These are phyloP conservation scores for Pseudomyrmex cubaensis DNA, from an alignment of 1,140 invertebrate genomes.

Conservation along the genomic window DNA sequence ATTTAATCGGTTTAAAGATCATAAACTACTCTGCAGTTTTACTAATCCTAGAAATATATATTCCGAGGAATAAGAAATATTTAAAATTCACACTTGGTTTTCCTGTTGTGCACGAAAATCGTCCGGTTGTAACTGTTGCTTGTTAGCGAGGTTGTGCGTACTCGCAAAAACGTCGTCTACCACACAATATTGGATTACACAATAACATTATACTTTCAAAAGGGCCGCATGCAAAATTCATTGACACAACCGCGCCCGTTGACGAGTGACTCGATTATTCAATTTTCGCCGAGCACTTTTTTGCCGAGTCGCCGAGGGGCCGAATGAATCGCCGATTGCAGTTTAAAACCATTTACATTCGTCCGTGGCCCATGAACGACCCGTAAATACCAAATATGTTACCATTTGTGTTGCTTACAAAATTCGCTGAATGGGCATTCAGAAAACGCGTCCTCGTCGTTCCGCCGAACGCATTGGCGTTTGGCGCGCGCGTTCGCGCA, in stretches of 20 bases:
- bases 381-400: slow-evolving; percentile 52
- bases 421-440: slow-evolving; percentile 52
- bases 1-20: no score
- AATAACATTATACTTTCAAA: slow-evolving; percentile 63
- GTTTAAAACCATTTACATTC: slow-evolving; percentile 59
- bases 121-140: slow-evolving; percentile 30
- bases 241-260: slow-evolving; percentile 56
- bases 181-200: slow-evolving; percentile 54
- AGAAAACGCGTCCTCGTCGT: slow-evolving; percentile 19
- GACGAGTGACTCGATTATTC: slow-evolving; percentile 62
- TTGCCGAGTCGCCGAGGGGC: slow-evolving; percentile 50
- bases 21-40: no score
- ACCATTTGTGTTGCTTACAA: slow-evolving; percentile 55
- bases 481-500: neutral
- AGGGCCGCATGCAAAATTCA: slow-evolving; percentile 57
- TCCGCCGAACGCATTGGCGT: slow-evolving; percentile 7
- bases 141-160: slow-evolving; percentile 46
- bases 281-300: slow-evolving; percentile 60
- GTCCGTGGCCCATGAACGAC: slow-evolving; percentile 39
- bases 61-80: neutral
- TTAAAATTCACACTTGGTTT: slow-evolving; percentile 7
- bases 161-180: slow-evolving; percentile 41
- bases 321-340: slow-evolving; percentile 57
- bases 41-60: no score
- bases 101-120: neutral